phyloP scores from a whole-genome alignment of 2,113 vertebrate genomes.

The Pseudorasbora parva region DNA sequence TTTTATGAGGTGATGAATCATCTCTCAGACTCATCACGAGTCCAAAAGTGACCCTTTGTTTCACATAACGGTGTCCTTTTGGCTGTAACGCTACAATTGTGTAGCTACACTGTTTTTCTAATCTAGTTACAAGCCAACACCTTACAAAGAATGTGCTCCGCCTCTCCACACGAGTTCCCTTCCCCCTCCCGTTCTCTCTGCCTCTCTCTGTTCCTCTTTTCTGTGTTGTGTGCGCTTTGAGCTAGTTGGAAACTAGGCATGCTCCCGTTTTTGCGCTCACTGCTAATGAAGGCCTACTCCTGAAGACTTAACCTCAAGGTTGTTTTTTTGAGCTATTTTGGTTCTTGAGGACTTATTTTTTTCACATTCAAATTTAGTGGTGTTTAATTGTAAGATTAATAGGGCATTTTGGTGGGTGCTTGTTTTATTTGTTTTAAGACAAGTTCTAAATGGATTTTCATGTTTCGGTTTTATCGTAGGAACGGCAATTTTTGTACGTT shows the following conservation, averaged over 20 bases:
- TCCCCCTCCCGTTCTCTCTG: conserved; percentile 19
- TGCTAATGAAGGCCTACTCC: conserved; percentile 35
- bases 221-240: conserved; percentile 43
- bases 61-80: background rate
- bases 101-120: conserved; percentile 33
- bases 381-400: background rate
- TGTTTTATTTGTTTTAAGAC: background rate
- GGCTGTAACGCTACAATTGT: conserved; percentile 30
- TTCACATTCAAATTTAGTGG: background rate
- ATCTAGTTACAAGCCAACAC: conserved; percentile 50
- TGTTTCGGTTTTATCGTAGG: background rate
- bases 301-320: conserved; percentile 31
- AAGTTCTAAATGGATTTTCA: background rate
- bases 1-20: background rate
- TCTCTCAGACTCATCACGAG: background rate
- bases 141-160: conserved; percentile 53
- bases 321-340: background rate
- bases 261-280: conserved; percentile 43
- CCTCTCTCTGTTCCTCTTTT: conserved; percentile 45
- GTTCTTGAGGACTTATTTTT: background rate
- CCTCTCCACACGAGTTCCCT: conserved; percentile 34
- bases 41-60: conserved; percentile 1
- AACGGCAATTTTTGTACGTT: background rate
- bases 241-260: conserved; percentile 35
- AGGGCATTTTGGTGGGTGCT: background rate